Conservation (phyloP, 2,888 invertebrate genomes). For the Nephrotoma flavescens region DNA sequence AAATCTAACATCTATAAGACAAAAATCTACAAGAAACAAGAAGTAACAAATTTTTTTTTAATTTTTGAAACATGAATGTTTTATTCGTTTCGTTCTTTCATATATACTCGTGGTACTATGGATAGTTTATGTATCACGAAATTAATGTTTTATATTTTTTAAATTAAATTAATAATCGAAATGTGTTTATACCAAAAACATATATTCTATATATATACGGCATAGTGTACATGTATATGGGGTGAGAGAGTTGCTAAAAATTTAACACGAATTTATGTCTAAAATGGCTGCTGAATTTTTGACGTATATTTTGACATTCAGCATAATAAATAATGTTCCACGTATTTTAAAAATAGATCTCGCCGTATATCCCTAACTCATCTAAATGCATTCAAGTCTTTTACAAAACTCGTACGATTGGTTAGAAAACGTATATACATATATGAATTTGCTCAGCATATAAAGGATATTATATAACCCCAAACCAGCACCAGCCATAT, state of each 20-base stretch:
- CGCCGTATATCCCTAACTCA: background rate
- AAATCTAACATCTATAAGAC: background rate
- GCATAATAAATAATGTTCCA: background rate
- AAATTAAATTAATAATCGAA: background rate
- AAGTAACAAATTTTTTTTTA: background rate
- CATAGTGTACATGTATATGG: background rate
- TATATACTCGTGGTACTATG: background rate
- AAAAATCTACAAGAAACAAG: conserved; percentile 2
- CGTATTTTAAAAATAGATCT: background rate
- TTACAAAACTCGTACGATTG: background rate
- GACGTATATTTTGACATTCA: background rate
- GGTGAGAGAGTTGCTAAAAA: background rate
- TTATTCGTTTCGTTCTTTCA: background rate
- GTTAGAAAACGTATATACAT: background rate
- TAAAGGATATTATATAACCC: background rate
- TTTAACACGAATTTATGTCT: background rate
- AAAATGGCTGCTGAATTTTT: background rate
- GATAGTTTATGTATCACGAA: background rate
- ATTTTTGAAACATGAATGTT: background rate
- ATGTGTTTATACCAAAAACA: background rate
- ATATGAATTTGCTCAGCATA: too few species aligned
- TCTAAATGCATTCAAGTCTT: background rate
- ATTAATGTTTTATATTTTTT: background rate
- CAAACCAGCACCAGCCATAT: background rate
- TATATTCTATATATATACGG: background rate